Base-by-base conservation (phyloP, 2,797 vertebrate genomes). In the Borostomias antarcticus region DNA sequence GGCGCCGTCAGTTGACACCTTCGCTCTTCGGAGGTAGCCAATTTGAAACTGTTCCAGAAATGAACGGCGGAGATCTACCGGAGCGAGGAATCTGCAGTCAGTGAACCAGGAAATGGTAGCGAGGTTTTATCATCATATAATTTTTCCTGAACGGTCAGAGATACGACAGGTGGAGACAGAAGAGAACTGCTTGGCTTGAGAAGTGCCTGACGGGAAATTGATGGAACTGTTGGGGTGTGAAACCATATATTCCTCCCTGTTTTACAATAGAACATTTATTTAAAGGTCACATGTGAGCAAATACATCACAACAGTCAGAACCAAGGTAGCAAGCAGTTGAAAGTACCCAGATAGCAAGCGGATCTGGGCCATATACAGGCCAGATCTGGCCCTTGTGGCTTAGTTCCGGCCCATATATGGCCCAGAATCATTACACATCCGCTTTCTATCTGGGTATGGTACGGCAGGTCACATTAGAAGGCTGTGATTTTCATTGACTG, bases 51-150 rank as follows among this genome's bases (percentile, higher is more conserved):
- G 78, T 74, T 77, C 69, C 73, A 60, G 73, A 80, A 83, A 83
- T 81, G 82, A 89, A 84, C 72, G 70, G 82, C 69, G 72, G 58
- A 73, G 77, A 79, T 83, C 80, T 76, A 83, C 62, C 73, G 80
- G 70, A 84, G 81, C 66, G 51, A 10, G 50, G 11, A 65, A 75
- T 77, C 45, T 15, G 29, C 51, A 73, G 63, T 51, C 87, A 82
- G 58, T 86, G 86, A 90, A 88, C 87, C 87, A 86, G 72, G 83
- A 91, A 91, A 90, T 87, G 82, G 82, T 71, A 78, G 65, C 45
- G 4, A 72, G 83, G 72, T 85, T 85, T 80, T 76, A 75, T 72
- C 78, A 79, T 83, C 75, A 74, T 78, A 73, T 86, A 73, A 85
- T 88, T 80, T 84, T 85, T 89, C 80, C 82, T 78, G 69, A 81